These are phyloP conservation scores for Patella vulgata DNA, from an alignment of 1,140 invertebrate species.

Conservation along the genomic window DNA sequence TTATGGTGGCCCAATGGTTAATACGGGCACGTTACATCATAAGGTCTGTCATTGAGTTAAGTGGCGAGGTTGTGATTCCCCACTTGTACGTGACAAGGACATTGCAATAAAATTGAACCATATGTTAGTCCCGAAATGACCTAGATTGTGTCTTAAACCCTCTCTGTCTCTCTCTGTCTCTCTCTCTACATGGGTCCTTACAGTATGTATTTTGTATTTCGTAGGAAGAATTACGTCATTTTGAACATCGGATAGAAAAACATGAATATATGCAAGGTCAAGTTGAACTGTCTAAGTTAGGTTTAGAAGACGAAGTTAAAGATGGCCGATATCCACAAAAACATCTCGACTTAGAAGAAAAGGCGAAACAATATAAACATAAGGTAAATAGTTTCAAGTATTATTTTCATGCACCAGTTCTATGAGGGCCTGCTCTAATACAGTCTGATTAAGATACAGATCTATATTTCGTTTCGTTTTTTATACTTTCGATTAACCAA, in stretches of 20 bases:
- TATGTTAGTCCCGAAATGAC: no score
- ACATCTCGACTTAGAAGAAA: slow-evolving; percentile 71
- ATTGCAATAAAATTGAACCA: no score
- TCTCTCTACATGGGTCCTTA: not conserved
- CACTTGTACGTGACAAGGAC: no score
- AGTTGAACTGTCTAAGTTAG: slow-evolving; percentile 71
- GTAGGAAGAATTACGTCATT: slow-evolving; percentile 85
- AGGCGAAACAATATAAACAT: slow-evolving; percentile 70
- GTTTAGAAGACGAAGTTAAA: slow-evolving; percentile 19
- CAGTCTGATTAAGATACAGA: no score
- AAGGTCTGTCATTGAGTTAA: no score
- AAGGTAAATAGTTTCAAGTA: slow-evolving; percentile 72
- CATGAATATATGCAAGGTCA: slow-evolving; percentile 83
- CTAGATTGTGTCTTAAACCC: not conserved
- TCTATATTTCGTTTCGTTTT: no score
- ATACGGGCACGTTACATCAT: no score
- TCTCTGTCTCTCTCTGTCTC: not conserved
- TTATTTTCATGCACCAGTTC: no score
- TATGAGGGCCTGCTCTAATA: no score
- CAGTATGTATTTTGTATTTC: slow-evolving; percentile 10
- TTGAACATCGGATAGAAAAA: slow-evolving; percentile 86
- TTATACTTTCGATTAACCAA: no score
- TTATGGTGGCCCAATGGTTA: not conserved
- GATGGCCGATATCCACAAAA: slow-evolving; percentile 38
- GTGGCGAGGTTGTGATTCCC: no score